Evolutionary conservation across 2,113 vertebrate species (phyloP), one percentile per base, ranked within the genome.

Genomic region (Melierax canorus): DNA sequence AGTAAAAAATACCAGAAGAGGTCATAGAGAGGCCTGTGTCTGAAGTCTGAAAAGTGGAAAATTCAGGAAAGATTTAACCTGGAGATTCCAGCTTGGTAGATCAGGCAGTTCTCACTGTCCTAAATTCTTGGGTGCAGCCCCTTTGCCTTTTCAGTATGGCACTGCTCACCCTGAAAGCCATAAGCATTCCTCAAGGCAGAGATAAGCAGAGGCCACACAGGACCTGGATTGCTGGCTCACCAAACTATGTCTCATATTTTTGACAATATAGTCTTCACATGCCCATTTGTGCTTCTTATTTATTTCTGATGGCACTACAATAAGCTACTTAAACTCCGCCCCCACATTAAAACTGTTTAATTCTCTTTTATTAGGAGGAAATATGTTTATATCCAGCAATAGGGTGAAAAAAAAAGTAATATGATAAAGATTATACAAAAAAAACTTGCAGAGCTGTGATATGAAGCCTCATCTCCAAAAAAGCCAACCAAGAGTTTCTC

Each of bases 221-320:
- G 53, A 36, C n/a, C 53, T 26, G 18, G n/a, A 62, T 0, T 20
- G 15, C 39, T 41, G 39, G 26, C 29, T 62, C n/a, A 29, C 39
- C 29, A 3, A 4, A 13, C 12, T 5, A 0, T 11, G 10, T n/a
- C 46, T 36, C 1, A 0, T 55, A 20, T 41, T 68, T 75, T 55
- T 74, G 46, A 55, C 55, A 36, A 10, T 7, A 12, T 9, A 34
- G 66, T 38, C n/a, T 41, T 59, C 67, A 58, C 21, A 15, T 36
- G 29, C 30, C 36, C 29, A 29, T 48, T 41, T 38, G 22, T 69
- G 36, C 32, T 81, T 46, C 60, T 55, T 24, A 67, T 46, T 92
- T 92, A 67, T 46, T 92, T 86, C 68, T 86, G 71, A 75, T 21
- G 69, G 46, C 41, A 69, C 22, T 69, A 34, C 23, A 75, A 80